Conservation (phyloP, 2,797 vertebrate species). For the Mallotus villosus region DNA sequence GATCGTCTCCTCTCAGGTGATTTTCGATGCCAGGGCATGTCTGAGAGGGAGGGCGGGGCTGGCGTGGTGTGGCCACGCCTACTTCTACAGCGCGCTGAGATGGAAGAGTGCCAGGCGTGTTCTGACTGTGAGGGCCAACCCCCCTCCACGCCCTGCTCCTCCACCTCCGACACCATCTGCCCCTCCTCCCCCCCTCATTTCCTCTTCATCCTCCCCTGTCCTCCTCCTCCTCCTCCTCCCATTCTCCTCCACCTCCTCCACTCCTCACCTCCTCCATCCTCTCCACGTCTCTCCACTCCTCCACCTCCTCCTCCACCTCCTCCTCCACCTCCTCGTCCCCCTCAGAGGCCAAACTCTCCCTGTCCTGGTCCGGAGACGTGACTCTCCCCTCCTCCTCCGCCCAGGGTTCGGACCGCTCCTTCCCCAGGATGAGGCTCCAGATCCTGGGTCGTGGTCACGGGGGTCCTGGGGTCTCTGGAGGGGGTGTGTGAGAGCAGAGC, state of each 20-base stretch:
- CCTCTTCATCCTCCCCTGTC: slow-evolving; percentile 68
- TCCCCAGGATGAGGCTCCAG: slow-evolving; percentile 74
- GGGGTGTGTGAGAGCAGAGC: slow-evolving; percentile 65
- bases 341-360: slow-evolving; percentile 71
- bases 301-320: too few relatives aligned
- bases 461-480: slow-evolving; percentile 40
- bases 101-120: slow-evolving; percentile 87
- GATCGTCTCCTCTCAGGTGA: slow-evolving; percentile 79
- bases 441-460: slow-evolving; percentile 69
- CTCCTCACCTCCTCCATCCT: too few relatives aligned
- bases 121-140: slow-evolving; percentile 77
- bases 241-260: too few relatives aligned
- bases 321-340: slow-evolving; percentile 43
- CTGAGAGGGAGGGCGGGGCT: slow-evolving; percentile 75
- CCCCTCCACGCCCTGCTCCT: slow-evolving; percentile 71
- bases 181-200: slow-evolving; percentile 67
- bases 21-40: slow-evolving; percentile 86
- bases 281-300: too few relatives aligned
- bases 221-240: slow-evolving; percentile 57
- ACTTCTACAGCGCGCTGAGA: slow-evolving; percentile 84
- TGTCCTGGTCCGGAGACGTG: slow-evolving; percentile 78
- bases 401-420: slow-evolving; percentile 58
- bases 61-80: slow-evolving; percentile 79
- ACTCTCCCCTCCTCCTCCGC: slow-evolving; percentile 58
- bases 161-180: slow-evolving; percentile 79